These are phyloP conservation scores for Chydorus sphaericus DNA, from an alignment of 2,888 invertebrate genomes.

Conservation along the genomic window DNA sequence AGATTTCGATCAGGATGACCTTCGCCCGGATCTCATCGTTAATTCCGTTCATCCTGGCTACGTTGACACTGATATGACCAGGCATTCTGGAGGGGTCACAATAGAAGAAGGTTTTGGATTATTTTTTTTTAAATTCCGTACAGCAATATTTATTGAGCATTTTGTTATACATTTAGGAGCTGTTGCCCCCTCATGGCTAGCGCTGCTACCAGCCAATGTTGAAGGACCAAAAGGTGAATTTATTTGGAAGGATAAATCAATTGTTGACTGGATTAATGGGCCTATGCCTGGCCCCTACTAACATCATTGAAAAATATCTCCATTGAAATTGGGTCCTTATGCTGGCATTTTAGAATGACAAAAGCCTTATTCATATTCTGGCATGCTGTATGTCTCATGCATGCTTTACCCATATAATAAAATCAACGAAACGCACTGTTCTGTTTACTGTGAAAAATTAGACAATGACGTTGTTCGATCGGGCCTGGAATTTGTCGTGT, in stretches of 20 bases:
- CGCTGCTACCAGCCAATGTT: conserved; percentile 6
- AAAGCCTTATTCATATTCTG: too few relatives aligned
- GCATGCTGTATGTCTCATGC: too few relatives aligned
- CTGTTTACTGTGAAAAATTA: too few relatives aligned
- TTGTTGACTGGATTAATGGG: conserved; percentile 10
- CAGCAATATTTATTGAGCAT: background rate
- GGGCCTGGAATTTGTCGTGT: too few relatives aligned
- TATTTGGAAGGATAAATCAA: conserved; percentile 5
- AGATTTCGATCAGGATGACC: conserved; percentile 35
- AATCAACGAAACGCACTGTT: too few relatives aligned
- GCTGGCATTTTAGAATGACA: too few relatives aligned
- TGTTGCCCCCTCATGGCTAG: background rate
- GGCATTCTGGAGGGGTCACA: conserved; percentile 7
- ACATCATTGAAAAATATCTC: too few relatives aligned
- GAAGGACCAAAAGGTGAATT: background rate
- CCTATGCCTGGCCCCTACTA: conserved; percentile 1
- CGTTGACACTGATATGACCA: conserved; percentile 11
- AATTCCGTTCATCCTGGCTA: conserved; percentile 25
- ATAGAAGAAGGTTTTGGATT: conserved; percentile 7
- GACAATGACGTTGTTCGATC: too few relatives aligned
- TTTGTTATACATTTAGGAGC: too few relatives aligned
- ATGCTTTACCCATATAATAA: too few relatives aligned
- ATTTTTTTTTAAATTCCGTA: background rate
- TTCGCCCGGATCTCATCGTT: conserved; percentile 28
- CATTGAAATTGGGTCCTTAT: too few relatives aligned